These are phyloP conservation scores for Phaetusa simplex DNA, from an alignment of 2,113 vertebrate genomes.

Conservation along the genomic window DNA sequence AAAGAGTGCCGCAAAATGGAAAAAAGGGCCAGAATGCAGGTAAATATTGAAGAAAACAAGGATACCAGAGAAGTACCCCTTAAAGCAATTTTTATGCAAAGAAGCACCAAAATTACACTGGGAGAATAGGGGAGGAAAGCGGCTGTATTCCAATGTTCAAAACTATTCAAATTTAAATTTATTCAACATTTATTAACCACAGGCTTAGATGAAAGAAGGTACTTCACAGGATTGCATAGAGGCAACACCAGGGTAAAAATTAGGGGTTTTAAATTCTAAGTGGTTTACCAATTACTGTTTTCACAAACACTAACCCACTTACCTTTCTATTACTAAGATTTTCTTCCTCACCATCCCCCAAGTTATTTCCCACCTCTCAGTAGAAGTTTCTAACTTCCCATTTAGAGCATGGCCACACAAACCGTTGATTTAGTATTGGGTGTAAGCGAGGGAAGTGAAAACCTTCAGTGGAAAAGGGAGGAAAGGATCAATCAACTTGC, in stretches of 20 bases:
- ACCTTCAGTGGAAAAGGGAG: neutral
- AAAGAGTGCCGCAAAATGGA: neutral
- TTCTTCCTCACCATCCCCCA: neutral
- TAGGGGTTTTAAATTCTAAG: neutral
- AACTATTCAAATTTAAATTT: constrained; percentile 40
- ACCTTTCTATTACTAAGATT: neutral
- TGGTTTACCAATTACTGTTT: constrained; percentile 39
- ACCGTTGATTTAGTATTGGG: neutral
- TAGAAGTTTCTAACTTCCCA: neutral
- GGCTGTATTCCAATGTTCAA: neutral
- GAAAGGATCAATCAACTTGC: constrained; percentile 54
- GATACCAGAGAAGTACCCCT: neutral
- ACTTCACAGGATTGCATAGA: constrained; percentile 12
- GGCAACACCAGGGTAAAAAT: constrained; percentile 15
- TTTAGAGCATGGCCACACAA: neutral
- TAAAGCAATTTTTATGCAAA: constrained; percentile 26
- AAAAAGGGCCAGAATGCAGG: neutral
- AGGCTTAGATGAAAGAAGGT: constrained; percentile 40
- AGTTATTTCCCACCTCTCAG: neutral
- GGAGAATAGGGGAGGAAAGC: neutral
- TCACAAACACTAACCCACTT: constrained; percentile 2
- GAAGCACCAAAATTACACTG: neutral
- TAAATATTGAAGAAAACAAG: neutral
- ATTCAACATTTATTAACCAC: constrained; percentile 35
- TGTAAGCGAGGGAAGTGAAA: neutral